Evolutionary conservation across 2,888 invertebrate species (phyloP).

Genomic region (Orthosia incerta): DNA sequence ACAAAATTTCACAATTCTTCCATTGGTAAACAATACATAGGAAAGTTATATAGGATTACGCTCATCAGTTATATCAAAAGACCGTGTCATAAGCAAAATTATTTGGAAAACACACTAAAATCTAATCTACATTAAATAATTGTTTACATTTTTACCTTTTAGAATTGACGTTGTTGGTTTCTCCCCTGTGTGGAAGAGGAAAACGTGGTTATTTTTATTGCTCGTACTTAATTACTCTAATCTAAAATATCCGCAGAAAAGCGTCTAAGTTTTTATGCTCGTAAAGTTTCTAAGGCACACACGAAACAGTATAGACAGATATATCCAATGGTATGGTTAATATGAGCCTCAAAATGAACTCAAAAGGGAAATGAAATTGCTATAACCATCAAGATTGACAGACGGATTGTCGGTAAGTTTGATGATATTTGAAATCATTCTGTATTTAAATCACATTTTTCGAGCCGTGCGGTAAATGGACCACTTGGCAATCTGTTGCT

Average conservation of each 20-base stretch:
- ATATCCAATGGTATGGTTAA: neutral
- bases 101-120: constrained; percentile 4
- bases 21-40: neutral
- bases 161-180: constrained; percentile 36
- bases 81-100: constrained; percentile 5
- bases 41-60: neutral
- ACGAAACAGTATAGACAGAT: neutral
- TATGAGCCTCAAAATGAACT: neutral
- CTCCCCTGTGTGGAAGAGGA: constrained; percentile 40
- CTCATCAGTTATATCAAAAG: neutral
- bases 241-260: neutral
- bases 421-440: neutral
- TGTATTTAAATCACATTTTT: neutral
- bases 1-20: neutral
- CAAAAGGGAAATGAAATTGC: constrained; percentile 1
- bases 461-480: neutral
- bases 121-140: constrained; percentile 43
- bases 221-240: neutral
- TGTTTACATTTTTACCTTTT: constrained; percentile 42
- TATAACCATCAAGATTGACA: neutral
- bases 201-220: constrained; percentile 30
- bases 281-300: neutral
- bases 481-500: no score
- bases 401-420: neutral
- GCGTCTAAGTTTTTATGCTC: neutral